Conservation (phyloP, 2,797 vertebrate species). For the Chromis chromis region DNA sequence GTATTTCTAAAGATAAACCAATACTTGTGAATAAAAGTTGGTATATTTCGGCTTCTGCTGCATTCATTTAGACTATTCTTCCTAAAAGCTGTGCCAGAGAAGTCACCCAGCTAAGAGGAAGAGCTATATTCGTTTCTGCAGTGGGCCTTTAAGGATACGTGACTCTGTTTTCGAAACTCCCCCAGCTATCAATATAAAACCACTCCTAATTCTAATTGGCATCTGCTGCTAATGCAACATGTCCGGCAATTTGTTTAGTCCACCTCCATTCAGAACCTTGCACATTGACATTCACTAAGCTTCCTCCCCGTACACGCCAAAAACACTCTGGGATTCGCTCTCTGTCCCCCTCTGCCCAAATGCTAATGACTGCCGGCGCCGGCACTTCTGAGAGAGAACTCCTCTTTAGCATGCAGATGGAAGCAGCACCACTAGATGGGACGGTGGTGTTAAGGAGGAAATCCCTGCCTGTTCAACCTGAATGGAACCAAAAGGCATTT, state of each 20-base stretch:
- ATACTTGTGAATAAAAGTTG: not conserved
- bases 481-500: conserved; percentile 53
- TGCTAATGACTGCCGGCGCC: conserved; percentile 76
- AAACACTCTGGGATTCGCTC: conserved; percentile 70
- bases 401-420: conserved; percentile 80
- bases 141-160: not conserved
- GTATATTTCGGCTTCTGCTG: not conserved
- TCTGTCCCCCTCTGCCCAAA: conserved; percentile 68
- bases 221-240: conserved; percentile 68
- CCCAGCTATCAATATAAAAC: conserved; percentile 31
- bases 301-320: conserved; percentile 58
- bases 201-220: conserved; percentile 56
- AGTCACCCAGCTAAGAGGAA: not conserved
- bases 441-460: conserved; percentile 52
- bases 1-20: not conserved
- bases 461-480: conserved; percentile 52
- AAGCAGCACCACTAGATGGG: conserved; percentile 50
- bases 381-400: conserved; percentile 63
- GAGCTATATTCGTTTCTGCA: not conserved
- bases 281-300: conserved; percentile 71
- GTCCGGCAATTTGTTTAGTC: conserved; percentile 71
- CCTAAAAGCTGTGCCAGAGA: not conserved
- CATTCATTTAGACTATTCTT: not conserved
- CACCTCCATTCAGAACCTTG: conserved; percentile 59
- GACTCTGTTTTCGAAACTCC: conserved; percentile 12